Base-by-base conservation (phyloP, 2,113 vertebrate species). In the Lepisosteus oculatus region DNA sequence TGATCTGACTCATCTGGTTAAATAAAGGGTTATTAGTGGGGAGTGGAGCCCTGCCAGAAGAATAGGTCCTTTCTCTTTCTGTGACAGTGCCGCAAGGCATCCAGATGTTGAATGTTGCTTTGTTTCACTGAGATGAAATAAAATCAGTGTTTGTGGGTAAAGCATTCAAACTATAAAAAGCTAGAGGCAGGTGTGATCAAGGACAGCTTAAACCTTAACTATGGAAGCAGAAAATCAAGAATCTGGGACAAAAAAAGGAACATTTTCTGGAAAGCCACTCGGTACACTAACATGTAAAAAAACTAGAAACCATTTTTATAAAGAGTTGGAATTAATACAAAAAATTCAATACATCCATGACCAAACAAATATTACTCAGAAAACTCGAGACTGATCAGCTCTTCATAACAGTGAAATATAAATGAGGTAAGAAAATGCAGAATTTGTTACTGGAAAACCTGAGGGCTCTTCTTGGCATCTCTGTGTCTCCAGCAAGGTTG, bases 101-200 rank as follows among this genome's bases (percentile, higher is more conserved):
- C 15, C 54, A 56, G 67, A 68, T 68, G 67, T 56, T 56, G 7
- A 42, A 15, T 54, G 8, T 42, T 41, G 29, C 62, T 71, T 44
- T 43, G 59, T 14, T 29, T 63, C n/a, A 6, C 57, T n/a, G 41
- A 17, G 15, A 12, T 45, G n/a, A 12, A 59, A 70, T 70, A 55
- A 70, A 61, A 61, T 57, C 68, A 43, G 14, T 9, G 47, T 57
- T 15, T 57, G 63, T 15, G 51, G n/a, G 44, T 44, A 41, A 54
- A 41, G 17, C 45, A 42, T 47, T 9, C 3, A n/a, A 12, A 6
- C 11, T 41, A 62, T 70, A 47, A 75, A 41, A 67, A 54, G 70
- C 47, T 72, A 43, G 61, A 70, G 68, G 73, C 73, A 78, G 77
- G 67, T 75, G 70, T 66, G 14, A 45, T 51, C 42, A 66, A 41